Percentiles rank a stretch among this genome's conserved stretches.
Conservation (phyloP, 1,140 invertebrate genomes). For the Lerema accius region DNA sequence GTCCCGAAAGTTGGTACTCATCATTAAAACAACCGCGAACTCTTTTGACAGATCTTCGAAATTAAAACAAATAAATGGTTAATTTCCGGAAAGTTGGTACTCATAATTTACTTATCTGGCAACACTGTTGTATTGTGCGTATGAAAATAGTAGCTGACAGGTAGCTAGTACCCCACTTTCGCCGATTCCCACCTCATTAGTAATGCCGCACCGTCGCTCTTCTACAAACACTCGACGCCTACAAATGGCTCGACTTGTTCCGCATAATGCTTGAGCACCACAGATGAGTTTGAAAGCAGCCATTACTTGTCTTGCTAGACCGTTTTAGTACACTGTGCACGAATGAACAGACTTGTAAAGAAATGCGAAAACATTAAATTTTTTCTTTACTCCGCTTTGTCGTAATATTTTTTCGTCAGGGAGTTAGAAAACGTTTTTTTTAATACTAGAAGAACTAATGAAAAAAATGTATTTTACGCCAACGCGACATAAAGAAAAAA, state of each 20-base stretch:
- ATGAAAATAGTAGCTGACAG: slow-evolving; percentile 25
- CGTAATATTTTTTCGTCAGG: not conserved
- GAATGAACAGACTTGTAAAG: not conserved
- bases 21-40: not conserved
- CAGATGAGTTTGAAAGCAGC: slow-evolving; percentile 49
- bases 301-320: slow-evolving; percentile 34
- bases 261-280: slow-evolving; percentile 35
- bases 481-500: too few species aligned
- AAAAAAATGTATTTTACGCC: too few species aligned
- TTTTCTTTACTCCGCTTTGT: not conserved
- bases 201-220: slow-evolving; percentile 61
- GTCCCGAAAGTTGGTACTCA: too few species aligned
- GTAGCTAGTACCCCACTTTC: slow-evolving; percentile 53
- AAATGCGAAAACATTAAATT: not conserved
- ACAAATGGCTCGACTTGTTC: slow-evolving; percentile 61
- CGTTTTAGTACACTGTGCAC: slow-evolving; percentile 12
- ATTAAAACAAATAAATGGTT: not conserved
- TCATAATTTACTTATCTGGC: not conserved
- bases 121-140: not conserved
- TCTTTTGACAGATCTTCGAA: not conserved
- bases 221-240: slow-evolving; percentile 68
- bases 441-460: too few species aligned
- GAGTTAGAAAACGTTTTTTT: too few species aligned
- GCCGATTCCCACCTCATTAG: slow-evolving; percentile 69
- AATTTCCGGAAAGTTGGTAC: slow-evolving; percentile 13